Evolutionary conservation across 2,888 invertebrate genomes (phyloP).

Genomic region (Empis stercorea): DNA sequence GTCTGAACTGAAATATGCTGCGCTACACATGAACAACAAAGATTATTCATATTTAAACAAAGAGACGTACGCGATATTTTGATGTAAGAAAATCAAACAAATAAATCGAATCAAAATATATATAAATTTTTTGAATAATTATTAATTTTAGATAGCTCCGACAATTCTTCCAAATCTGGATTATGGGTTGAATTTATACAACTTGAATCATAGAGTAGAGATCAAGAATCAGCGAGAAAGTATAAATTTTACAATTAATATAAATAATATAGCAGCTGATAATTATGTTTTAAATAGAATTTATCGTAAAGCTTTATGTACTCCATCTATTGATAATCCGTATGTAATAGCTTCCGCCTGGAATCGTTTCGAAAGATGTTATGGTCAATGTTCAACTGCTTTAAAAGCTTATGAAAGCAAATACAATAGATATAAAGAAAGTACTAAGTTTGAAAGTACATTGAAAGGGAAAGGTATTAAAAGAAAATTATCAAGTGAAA

Average conservation of each 20-base stretch:
- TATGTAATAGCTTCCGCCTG: conserved; percentile 23
- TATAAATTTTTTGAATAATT: too few species aligned
- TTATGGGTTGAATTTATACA: conserved; percentile 44
- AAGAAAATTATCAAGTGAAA: conserved; percentile 2
- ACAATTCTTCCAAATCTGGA: conserved; percentile 40
- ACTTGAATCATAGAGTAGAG: conserved; percentile 36
- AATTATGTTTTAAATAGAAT: conserved; percentile 15
- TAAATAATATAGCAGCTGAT: neutral
- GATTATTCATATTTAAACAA: too few species aligned
- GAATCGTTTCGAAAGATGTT: conserved; percentile 30
- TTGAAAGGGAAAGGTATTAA: conserved; percentile 10
- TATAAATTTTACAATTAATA: neutral
- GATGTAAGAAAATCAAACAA: too few species aligned
- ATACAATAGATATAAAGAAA: too few species aligned
- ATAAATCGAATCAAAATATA: too few species aligned
- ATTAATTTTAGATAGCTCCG: conserved; percentile 38
- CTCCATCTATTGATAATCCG: conserved; percentile 16
- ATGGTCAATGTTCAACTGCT: conserved; percentile 16
- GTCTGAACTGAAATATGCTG: too few species aligned
- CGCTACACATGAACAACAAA: too few species aligned
- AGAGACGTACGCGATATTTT: too few species aligned
- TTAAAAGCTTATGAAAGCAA: too few species aligned
- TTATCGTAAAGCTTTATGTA: conserved; percentile 21
- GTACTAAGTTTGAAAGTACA: neutral
- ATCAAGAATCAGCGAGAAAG: conserved; percentile 23